These are phyloP conservation scores for Penelope pileata DNA, from an alignment of 2,113 vertebrate genomes.

Conservation along the genomic window DNA sequence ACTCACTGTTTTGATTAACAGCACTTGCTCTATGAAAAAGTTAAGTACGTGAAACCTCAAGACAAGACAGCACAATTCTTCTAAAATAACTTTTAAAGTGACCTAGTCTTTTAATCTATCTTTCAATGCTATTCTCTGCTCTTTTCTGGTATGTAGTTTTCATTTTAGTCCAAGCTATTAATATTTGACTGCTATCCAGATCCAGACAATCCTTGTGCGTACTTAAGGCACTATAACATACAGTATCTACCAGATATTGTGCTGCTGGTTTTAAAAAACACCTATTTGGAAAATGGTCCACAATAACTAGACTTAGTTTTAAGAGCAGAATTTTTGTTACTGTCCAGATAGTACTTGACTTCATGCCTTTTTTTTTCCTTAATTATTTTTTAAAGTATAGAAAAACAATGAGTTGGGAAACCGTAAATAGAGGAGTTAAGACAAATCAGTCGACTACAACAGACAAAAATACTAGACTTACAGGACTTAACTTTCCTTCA, in stretches of 20 bases:
- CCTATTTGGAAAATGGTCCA: neutral
- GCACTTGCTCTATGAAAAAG: neutral
- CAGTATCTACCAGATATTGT: neutral
- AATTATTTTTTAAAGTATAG: no score
- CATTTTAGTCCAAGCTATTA: neutral
- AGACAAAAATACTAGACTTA: neutral
- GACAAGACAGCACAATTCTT: neutral
- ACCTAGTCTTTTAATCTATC: neutral
- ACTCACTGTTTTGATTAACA: neutral
- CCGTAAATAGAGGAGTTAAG: neutral
- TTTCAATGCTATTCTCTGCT: neutral
- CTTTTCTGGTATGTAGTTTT: neutral
- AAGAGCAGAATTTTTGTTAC: neutral
- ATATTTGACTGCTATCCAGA: neutral
- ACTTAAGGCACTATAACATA: neutral
- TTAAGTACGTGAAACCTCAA: neutral
- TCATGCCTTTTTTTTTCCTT: accelerated
- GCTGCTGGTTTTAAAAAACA: neutral
- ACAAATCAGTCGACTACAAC: neutral
- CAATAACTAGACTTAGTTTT: neutral
- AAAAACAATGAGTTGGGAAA: neutral
- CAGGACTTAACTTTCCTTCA: neutral
- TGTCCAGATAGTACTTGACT: neutral
- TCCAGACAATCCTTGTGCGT: neutral
- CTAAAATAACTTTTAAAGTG: neutral